These are phyloP conservation scores for Vannuccia rotundouncinata DNA, from an alignment of 2,888 invertebrate species.

Conservation along the genomic window DNA sequence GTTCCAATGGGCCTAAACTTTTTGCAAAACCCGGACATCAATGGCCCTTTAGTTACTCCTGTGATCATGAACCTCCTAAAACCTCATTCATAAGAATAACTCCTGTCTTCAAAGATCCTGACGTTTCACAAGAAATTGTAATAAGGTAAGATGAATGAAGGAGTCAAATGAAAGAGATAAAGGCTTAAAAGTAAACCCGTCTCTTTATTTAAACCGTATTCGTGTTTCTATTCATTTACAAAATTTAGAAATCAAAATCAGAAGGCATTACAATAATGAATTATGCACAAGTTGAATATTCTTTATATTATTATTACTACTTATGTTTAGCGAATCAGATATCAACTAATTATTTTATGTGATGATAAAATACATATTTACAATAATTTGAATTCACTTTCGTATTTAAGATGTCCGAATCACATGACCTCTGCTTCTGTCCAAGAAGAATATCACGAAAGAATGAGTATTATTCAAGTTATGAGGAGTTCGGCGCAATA, in stretches of 20 bases:
- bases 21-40: neutral
- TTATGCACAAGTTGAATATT: no score
- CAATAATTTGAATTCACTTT: no score
- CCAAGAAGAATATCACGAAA: slow-evolving; percentile 25
- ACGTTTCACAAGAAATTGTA: slow-evolving; percentile 28
- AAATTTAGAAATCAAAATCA: no score
- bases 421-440: slow-evolving; percentile 21
- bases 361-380: no score
- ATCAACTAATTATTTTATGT: no score
- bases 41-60: neutral
- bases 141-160: neutral
- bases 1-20: neutral
- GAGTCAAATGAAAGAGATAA: no score
- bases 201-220: no score
- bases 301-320: no score
- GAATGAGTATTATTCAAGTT: slow-evolving; percentile 22
- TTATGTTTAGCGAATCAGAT: no score
- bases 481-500: slow-evolving; percentile 28
- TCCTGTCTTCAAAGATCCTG: slow-evolving; percentile 34
- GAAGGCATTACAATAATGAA: no score
- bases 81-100: slow-evolving; percentile 27
- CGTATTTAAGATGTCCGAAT: slow-evolving; percentile 30
- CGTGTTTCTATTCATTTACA: no score
- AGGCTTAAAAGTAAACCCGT: no score
- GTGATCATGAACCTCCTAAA: neutral